Conservation (phyloP, 2,113 vertebrate genomes). For the Hemicordylus capensis region DNA sequence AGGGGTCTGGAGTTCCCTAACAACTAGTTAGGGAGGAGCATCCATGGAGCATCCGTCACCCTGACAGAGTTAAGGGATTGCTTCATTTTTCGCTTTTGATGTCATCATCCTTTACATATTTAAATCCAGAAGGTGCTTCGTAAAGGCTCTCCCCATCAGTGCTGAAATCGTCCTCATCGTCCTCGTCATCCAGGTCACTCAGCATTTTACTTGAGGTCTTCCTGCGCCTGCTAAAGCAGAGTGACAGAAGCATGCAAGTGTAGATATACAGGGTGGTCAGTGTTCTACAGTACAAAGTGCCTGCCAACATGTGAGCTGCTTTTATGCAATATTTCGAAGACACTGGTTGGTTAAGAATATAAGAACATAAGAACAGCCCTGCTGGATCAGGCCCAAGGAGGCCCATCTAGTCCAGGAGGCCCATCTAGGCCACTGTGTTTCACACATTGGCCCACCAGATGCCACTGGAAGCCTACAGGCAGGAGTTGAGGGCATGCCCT, state of each 20-base stretch:
- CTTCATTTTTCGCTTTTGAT: slow-evolving; percentile 57
- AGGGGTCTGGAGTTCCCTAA: slow-evolving; percentile 10
- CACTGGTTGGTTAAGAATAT: neutral
- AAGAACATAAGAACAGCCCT: no score
- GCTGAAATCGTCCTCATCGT: slow-evolving; percentile 85
- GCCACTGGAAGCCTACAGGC: no score
- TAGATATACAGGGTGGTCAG: neutral
- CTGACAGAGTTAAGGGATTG: slow-evolving; percentile 19
- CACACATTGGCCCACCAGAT: no score
- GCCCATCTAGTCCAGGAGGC: no score
- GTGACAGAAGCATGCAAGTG: neutral
- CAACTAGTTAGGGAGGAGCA: neutral
- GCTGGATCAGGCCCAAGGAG: no score
- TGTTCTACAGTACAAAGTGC: neutral
- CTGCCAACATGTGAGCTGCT: neutral
- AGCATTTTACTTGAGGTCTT: slow-evolving; percentile 83
- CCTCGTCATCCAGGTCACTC: slow-evolving; percentile 78
- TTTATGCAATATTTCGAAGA: neutral
- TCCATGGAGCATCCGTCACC: neutral
- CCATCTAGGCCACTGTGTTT: no score
- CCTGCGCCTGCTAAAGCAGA: slow-evolving; percentile 84
- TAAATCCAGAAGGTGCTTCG: slow-evolving; percentile 82
- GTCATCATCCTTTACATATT: slow-evolving; percentile 80
- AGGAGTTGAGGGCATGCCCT: no score
- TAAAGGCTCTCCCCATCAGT: slow-evolving; percentile 90